A percentile compares a stretch with the other conserved stretches of the same genome.
These are phyloP conservation scores for Corythoichthys intestinalis DNA, from an alignment of 2,113 vertebrate species.

Conservation along the genomic window DNA sequence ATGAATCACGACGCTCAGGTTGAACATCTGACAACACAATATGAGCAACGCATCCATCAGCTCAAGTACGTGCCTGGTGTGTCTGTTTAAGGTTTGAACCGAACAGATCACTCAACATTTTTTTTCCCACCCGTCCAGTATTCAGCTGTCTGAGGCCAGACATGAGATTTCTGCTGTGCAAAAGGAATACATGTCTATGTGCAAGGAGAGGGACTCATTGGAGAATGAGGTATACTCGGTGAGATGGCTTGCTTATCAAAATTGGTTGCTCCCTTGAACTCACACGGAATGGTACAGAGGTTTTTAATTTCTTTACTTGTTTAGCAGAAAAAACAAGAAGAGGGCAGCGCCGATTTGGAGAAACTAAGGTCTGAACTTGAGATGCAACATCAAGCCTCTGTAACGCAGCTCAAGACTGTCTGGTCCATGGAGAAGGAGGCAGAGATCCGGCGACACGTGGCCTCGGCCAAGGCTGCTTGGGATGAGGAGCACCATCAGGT, in stretches of 20 bases:
- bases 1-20: slow-evolving; percentile 73
- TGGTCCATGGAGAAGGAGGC: slow-evolving; percentile 77
- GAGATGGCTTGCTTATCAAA: not conserved
- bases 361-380: slow-evolving; percentile 74
- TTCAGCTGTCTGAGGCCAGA: slow-evolving; percentile 75
- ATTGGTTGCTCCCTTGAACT: not conserved
- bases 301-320: slow-evolving; percentile 6
- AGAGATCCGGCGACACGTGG: slow-evolving; percentile 62
- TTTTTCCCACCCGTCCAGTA: slow-evolving; percentile 61
- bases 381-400: slow-evolving; percentile 64
- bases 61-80: slow-evolving; percentile 74
- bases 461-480: slow-evolving; percentile 65
- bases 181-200: slow-evolving; percentile 89
- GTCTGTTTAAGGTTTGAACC: not conserved
- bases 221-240: slow-evolving; percentile 76
- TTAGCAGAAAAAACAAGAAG: slow-evolving; percentile 70
- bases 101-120: not conserved
- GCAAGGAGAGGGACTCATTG: slow-evolving; percentile 83
- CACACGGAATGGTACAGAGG: too few relatives aligned
- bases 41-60: slow-evolving; percentile 71
- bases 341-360: slow-evolving; percentile 66
- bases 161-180: slow-evolving; percentile 82
- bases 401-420: slow-evolving; percentile 65
- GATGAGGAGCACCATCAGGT: slow-evolving; percentile 77
- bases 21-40: slow-evolving; percentile 70